Percentiles rank a stretch among this genome's conserved stretches.
Conservation (phyloP, 2,113 vertebrate genomes). For the Laterallus jamaicensis region DNA sequence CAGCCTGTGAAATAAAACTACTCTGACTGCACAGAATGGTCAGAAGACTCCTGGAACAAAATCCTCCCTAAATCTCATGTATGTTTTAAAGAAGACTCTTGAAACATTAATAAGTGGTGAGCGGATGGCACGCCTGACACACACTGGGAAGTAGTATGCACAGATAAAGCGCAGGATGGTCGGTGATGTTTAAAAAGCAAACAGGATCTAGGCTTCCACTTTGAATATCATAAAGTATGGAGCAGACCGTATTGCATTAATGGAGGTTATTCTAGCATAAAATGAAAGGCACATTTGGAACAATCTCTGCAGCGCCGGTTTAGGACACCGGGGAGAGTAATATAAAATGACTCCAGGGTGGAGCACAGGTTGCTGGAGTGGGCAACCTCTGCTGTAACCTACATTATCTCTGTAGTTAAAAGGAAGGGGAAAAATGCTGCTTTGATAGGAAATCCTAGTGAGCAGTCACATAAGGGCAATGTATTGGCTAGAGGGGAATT, state of each 20-base stretch:
- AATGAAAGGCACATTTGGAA: slow-evolving; percentile 31
- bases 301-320: neutral
- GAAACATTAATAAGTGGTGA: slow-evolving; percentile 2
- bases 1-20: slow-evolving; percentile 37
- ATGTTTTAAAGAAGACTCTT: slow-evolving; percentile 44
- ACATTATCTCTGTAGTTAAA: neutral
- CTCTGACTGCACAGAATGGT: neutral
- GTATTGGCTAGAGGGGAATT: neutral
- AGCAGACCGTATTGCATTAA: neutral
- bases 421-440: neutral
- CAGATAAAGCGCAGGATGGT: neutral
- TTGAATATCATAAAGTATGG: neutral
- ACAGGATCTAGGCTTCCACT: neutral
- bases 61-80: slow-evolving; percentile 27
- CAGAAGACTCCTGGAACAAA: slow-evolving; percentile 35
- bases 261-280: slow-evolving; percentile 24
- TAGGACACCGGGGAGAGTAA: slow-evolving; percentile 7
- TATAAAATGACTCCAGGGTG: slow-evolving; percentile 25
- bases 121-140: neutral
- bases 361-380: neutral
- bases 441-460: neutral
- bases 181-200: slow-evolving; percentile 7
- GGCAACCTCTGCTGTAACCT: neutral
- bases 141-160: neutral
- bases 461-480: neutral